Evolutionary conservation across 2,797 vertebrate genomes (phyloP).

Genomic region (Antrozous pallidus): DNA sequence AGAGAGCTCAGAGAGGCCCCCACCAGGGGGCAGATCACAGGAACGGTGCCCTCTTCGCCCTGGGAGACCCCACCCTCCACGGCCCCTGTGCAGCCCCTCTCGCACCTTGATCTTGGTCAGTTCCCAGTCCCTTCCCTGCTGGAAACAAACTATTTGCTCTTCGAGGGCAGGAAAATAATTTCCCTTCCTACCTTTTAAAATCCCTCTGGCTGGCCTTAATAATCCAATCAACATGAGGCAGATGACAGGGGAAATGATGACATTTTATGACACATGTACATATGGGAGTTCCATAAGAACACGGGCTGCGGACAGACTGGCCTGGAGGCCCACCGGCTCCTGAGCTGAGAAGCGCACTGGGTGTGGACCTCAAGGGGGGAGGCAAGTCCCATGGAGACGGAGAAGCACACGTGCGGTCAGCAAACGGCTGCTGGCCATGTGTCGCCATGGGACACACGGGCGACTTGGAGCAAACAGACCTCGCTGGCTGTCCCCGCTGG

Average conservation of each 20-base stretch:
- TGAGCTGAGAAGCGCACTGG: background rate
- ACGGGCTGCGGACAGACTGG: background rate
- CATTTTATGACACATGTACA: background rate
- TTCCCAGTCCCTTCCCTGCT: background rate
- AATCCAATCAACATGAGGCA: background rate
- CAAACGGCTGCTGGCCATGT: background rate
- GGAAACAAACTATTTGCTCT: background rate
- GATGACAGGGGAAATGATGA: background rate
- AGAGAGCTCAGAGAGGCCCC: background rate
- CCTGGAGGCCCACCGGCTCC: background rate
- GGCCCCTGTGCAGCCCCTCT: fast-evolving
- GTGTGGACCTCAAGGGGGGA: background rate
- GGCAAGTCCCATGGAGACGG: background rate
- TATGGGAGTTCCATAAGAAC: too few relatives aligned
- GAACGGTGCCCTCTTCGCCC: background rate
- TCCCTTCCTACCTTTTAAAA: background rate
- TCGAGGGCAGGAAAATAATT: background rate
- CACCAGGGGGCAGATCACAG: background rate
- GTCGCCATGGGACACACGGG: background rate
- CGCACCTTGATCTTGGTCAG: fast-evolving
- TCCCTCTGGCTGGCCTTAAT: background rate
- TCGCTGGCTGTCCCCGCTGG: too few relatives aligned
- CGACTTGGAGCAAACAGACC: background rate
- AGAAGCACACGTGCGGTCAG: background rate
- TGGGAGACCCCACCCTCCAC: background rate